A percentile compares a stretch with the other conserved stretches of the same genome.
phyloP scores from a whole-genome alignment of 2,797 vertebrate genomes.

The Monodelphis domestica region DNA sequence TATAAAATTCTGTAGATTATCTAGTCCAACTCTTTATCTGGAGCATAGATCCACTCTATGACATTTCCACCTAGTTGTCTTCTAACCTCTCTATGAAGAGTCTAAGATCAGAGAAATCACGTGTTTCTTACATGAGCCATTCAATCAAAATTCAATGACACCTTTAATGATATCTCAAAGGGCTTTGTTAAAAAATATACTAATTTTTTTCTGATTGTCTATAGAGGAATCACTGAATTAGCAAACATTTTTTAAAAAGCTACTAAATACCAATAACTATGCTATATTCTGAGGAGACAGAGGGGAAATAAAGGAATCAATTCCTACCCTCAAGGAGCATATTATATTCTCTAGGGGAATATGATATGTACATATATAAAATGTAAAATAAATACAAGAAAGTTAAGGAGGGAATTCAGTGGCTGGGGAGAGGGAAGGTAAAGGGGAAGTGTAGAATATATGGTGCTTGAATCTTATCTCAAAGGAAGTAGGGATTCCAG shows the following conservation, averaged over 20 bases:
- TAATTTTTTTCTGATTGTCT: neutral
- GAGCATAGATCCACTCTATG: neutral
- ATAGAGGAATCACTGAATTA: neutral
- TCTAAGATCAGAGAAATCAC: neutral
- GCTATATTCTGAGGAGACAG: neutral
- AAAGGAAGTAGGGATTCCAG: neutral
- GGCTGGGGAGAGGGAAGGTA: neutral
- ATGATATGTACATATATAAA: neutral
- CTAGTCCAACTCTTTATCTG: neutral
- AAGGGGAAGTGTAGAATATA: neutral
- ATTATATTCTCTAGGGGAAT: neutral
- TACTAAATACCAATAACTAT: neutral
- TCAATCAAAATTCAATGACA: neutral
- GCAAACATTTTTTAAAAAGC: neutral
- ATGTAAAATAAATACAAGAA: neutral
- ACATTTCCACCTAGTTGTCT: neutral
- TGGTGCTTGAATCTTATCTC: neutral
- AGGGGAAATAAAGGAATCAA: neutral
- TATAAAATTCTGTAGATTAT: neutral
- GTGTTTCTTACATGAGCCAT: neutral
- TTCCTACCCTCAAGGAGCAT: neutral
- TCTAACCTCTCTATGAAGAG: neutral
- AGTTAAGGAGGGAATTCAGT: neutral
- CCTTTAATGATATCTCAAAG: neutral
- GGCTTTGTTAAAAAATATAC: neutral